Base-by-base conservation (phyloP, 2,797 vertebrate genomes). In the Phoxinus dragarum region DNA sequence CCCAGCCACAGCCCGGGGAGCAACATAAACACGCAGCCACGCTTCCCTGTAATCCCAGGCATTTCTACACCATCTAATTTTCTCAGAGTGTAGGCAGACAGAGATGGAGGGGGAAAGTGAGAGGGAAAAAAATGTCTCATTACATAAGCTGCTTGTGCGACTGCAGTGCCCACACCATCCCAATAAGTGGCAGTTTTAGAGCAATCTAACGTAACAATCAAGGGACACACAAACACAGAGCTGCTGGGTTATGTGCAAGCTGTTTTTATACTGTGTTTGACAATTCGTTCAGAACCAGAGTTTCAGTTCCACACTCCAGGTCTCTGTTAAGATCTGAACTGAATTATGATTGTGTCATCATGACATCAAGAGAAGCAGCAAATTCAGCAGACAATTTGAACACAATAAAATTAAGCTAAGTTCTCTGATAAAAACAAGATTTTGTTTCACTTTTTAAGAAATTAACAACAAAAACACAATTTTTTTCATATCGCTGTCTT, bases 21-120 rank as follows among this genome's bases (percentile, higher is more conserved):
- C 87, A 87, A 87, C 86, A 88, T 88, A 90, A 85, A 90, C 88
- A 87, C 82, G 59, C 81, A 80, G 82, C 87, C 78, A 86, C 59
- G 54, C 84, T 88, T 85, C 75, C 69, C 88, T 86, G 82, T 90
- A 88, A 90, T 90, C 88, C 86, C 81, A 90, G 82, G 84, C 82
- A 84, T 88, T 90, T 87, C 79, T 76, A 75, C 82, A 90, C 86
- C 86, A 88, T 90, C 84, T 88, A 87, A 90, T 90, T 90, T 90
- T 88, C 87, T 88, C 86, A 2, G 76, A 90, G 88, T 86, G 86
- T 66, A 84, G 89, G 86, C 87, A 86, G 89, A 64, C 40, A 85
- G 84, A 81, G 68, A 85, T 72, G 40, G 67, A 38, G 82, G 42
- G 87, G 86, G 72, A 84, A 71, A 80, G 85, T 73, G 71, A 76